These are phyloP conservation scores for Xerus rutilus DNA, from an alignment of 2,797 vertebrate species.

Conservation along the genomic window DNA sequence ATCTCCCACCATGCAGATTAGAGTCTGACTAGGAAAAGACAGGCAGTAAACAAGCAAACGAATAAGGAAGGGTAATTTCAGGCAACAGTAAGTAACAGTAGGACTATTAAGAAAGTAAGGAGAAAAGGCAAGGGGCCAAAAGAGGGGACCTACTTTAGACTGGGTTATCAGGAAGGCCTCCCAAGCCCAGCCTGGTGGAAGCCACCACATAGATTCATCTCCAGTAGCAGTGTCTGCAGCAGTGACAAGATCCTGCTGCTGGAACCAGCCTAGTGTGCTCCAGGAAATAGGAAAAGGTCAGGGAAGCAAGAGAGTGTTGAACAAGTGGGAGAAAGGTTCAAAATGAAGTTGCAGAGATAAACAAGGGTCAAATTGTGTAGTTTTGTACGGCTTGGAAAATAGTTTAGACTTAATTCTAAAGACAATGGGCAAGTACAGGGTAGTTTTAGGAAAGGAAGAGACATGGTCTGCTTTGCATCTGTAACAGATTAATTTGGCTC, in stretches of 20 bases:
- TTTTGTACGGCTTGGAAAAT: not conserved
- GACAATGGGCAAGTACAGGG: not conserved
- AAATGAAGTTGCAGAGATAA: not conserved
- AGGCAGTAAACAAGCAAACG: not conserved
- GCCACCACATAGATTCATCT: not conserved
- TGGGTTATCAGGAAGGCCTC: not conserved
- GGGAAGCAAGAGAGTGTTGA: not conserved
- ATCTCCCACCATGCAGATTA: not conserved
- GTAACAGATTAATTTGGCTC: not conserved
- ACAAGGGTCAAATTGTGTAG: not conserved
- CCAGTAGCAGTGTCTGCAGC: not conserved
- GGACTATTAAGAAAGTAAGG: not conserved
- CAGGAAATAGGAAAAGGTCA: not conserved
- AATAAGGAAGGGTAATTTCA: not conserved
- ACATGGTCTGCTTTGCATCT: not conserved
- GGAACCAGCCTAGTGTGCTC: not conserved
- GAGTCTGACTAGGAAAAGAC: not conserved
- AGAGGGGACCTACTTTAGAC: not conserved
- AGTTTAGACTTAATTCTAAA: conserved; percentile 33
- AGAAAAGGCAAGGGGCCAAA: not conserved
- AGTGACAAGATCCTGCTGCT: not conserved
- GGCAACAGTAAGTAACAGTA: not conserved
- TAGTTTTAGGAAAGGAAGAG: conserved; percentile 6
- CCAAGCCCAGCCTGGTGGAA: not conserved
- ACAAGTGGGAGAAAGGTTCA: not conserved